Conservation (phyloP, 2,888 invertebrate genomes). For the Malthinus flaveolus region DNA sequence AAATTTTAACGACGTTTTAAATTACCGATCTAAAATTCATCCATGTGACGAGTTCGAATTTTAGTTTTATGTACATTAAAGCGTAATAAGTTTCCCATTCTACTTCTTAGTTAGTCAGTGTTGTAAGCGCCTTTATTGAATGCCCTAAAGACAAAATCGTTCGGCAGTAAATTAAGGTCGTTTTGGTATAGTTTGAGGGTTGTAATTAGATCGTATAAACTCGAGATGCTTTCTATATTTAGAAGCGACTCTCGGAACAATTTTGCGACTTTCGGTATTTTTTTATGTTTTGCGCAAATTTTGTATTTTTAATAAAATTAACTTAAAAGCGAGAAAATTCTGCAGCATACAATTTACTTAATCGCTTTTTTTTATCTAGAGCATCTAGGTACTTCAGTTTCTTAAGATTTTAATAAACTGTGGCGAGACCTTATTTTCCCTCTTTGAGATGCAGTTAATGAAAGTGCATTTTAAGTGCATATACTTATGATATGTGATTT, state of each 20-base stretch:
- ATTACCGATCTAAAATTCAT: too few relatives aligned
- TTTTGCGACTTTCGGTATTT: too few relatives aligned
- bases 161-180: constrained; percentile 11
- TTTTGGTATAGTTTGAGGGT: constrained; percentile 6
- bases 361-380: background rate
- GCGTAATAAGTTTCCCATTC: background rate
- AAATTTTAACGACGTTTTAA: too few relatives aligned
- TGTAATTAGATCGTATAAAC: constrained; percentile 14
- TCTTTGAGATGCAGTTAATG: too few relatives aligned
- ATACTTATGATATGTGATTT: too few relatives aligned
- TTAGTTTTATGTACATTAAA: too few relatives aligned
- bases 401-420: background rate
- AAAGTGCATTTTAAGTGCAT: too few relatives aligned
- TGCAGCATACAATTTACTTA: background rate
- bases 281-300: too few relatives aligned
- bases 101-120: background rate
- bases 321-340: too few relatives aligned
- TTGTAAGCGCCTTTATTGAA: constrained; percentile 1
- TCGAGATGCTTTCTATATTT: background rate
- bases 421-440: too few relatives aligned
- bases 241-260: background rate
- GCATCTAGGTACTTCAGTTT: background rate
- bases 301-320: background rate
- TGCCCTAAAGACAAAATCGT: constrained; percentile 11
- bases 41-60: too few relatives aligned